A percentile compares a stretch with the other conserved stretches of the same genome.
These are phyloP conservation scores for Cyanocitta stelleri DNA, from an alignment of 2,113 vertebrate genomes.

Conservation along the genomic window DNA sequence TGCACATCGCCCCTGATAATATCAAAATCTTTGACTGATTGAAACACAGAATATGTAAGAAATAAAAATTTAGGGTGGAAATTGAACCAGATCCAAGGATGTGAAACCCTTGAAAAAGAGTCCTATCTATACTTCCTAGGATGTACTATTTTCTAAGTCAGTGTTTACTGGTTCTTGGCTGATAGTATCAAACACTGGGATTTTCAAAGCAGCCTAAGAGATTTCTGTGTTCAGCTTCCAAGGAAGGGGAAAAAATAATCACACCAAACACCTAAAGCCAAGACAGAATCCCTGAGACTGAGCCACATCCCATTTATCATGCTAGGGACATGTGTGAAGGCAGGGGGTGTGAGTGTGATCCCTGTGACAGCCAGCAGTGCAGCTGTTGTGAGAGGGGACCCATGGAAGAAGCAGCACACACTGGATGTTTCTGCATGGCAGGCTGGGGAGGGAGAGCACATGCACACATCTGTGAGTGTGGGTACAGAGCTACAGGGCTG, in stretches of 20 bases:
- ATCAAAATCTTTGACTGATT: not conserved
- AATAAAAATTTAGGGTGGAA: not conserved
- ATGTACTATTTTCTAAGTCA: not conserved
- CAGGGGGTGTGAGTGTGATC: not conserved
- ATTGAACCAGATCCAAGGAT: not conserved
- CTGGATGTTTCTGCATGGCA: not conserved
- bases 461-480: accelerated
- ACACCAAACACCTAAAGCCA: not conserved
- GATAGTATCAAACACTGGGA: not conserved
- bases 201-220: not conserved
- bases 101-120: not conserved
- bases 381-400: not conserved
- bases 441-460: not conserved
- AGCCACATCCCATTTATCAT: not conserved
- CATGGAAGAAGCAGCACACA: accelerated
- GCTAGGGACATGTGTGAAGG: not conserved
- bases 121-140: not conserved
- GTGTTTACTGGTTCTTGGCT: not conserved
- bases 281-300: not conserved
- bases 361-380: not conserved
- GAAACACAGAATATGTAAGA: not conserved
- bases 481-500: not conserved
- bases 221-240: not conserved
- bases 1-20: no score
- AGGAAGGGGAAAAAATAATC: not conserved